These are phyloP conservation scores for Chloroceryle inda DNA, from an alignment of 2,797 vertebrate species.

Conservation along the genomic window DNA sequence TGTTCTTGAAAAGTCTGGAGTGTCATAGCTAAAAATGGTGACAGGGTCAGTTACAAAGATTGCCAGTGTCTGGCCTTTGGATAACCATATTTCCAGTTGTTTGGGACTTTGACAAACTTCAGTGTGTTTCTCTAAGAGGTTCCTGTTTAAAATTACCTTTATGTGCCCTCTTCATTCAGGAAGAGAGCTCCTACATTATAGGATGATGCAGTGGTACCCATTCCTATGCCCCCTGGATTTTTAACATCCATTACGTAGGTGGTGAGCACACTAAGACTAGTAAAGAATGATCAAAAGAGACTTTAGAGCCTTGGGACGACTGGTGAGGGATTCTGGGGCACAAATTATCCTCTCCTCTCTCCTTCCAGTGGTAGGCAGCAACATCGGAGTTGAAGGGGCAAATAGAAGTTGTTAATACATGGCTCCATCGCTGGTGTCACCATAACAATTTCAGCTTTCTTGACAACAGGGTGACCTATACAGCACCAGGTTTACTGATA, in stretches of 20 bases:
- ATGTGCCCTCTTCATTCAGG: neutral
- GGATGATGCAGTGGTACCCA: fast-evolving
- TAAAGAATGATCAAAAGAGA: too few species aligned
- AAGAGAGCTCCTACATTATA: neutral
- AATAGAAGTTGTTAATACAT: too few species aligned
- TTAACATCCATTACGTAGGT: neutral
- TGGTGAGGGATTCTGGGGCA: too few species aligned
- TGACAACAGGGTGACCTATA: too few species aligned
- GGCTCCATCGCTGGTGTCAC: too few species aligned
- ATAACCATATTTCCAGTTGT: neutral
- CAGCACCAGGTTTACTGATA: too few species aligned
- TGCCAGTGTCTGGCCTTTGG: neutral
- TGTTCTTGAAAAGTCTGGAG: neutral
- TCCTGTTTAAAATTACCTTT: neutral
- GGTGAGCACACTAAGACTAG: too few species aligned
- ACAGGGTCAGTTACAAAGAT: neutral
- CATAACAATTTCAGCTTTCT: too few species aligned
- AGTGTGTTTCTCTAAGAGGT: neutral
- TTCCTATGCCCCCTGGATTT: neutral
- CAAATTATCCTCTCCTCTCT: too few species aligned
- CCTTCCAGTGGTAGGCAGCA: too few species aligned
- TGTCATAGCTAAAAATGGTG: neutral
- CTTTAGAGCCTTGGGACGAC: too few species aligned
- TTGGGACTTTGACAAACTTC: neutral
- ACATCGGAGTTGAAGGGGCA: too few species aligned